Evolutionary conservation across 1,140 invertebrate species (phyloP), one percentile per base, ranked within the genome.

Genomic region (Brachionus manjavacas): DNA sequence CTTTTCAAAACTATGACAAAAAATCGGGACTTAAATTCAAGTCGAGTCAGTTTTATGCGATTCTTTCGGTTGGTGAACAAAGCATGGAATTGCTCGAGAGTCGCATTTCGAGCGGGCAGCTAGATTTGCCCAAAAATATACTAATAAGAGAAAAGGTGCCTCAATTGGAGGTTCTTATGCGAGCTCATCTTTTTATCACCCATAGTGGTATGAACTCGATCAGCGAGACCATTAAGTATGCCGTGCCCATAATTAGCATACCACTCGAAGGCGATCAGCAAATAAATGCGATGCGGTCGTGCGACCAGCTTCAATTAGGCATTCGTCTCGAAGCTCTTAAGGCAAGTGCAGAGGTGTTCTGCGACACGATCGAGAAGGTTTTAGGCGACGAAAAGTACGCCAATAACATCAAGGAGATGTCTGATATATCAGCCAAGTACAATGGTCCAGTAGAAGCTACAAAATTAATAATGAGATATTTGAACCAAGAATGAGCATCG

Each of bases 201-300:
- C 64, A 68, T 68, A 68, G 64, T 20, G 64, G 64, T 35, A 68
- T 68, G 64, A 68, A 68, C 28, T 68, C 64, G n/a, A 68, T 68
- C 31, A 68, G 64, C 31, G 64, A 68, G 64, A 68, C 64, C 25
- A 68, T 68, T 0, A 68, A 68, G 31, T 68, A 68, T 68, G 64
- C 64, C 3, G 64, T 68, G 23, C 64, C 64, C 8, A 68, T 68
- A 68, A 68, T 68, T 35, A 68, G 64, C 64, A 68, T 68, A 25
- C 64, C 64, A 68, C 64, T 68, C 1, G 64, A 68, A 68, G 64
- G 64, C 20, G 64, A 68, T 68, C 64, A 68, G 64, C 23, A 68
- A 12, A 68, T 68, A 14, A 68, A 68, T 68, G 64, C 25, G 3
- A 68, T 68, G 35, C 8, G 64, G 9, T 68, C 64, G 14, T 68